phyloP scores from a whole-genome alignment of 2,113 vertebrate genomes.

The Rynchops niger region DNA sequence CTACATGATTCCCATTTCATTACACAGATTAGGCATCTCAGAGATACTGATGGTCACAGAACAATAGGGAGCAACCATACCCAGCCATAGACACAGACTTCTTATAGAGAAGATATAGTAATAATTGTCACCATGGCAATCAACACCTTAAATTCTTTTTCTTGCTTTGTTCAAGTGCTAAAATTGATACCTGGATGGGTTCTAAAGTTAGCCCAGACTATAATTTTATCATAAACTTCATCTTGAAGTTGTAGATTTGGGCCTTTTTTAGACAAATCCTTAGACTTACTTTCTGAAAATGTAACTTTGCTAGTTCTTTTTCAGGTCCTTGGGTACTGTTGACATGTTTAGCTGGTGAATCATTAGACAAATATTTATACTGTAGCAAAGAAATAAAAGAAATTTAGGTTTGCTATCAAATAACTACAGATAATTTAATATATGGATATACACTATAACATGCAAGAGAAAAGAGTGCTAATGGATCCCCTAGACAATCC shows the following conservation, averaged over 20 bases:
- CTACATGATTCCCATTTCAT: neutral
- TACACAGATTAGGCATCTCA: neutral
- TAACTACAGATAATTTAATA: neutral
- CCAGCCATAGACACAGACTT: neutral
- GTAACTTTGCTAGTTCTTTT: conserved; percentile 54
- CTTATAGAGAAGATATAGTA: neutral
- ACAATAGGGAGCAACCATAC: neutral
- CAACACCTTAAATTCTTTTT: too few species aligned
- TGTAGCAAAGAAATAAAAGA: neutral
- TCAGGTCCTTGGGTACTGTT: neutral
- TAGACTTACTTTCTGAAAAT: conserved; percentile 45
- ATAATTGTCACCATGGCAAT: neutral
- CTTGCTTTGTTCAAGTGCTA: too few species aligned
- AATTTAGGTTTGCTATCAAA: neutral
- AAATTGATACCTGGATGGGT: conserved; percentile 62
- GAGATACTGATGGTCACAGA: neutral
- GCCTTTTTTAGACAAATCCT: conserved; percentile 4
- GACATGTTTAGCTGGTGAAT: neutral
- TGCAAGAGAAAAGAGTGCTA: neutral
- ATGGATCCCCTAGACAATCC: neutral
- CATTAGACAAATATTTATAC: neutral
- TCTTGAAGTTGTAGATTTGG: neutral
- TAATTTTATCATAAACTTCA: conserved; percentile 6
- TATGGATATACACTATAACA: neutral
- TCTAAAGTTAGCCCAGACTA: conserved; percentile 46